phyloP scores from a whole-genome alignment of 2,888 invertebrate species.

The Leucophenga montana region DNA sequence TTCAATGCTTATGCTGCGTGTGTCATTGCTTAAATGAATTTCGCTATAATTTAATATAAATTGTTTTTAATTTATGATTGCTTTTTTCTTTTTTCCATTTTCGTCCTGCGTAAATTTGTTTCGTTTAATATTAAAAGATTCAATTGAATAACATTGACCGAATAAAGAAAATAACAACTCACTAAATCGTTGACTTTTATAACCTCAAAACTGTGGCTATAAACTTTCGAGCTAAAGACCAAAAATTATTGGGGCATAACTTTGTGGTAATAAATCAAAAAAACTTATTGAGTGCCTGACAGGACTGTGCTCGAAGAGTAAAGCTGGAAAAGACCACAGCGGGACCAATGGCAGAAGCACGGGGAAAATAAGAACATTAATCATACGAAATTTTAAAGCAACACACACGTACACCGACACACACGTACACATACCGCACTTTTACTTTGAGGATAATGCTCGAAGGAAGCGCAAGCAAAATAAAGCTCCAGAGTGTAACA shows the following conservation, averaged over 20 bases:
- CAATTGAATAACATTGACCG: neutral
- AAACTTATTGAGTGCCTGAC: slow-evolving; percentile 14
- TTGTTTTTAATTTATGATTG: neutral
- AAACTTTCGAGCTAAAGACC: neutral
- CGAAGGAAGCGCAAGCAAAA: slow-evolving; percentile 1
- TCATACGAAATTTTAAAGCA: slow-evolving; percentile 15
- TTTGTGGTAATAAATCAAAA: slow-evolving; percentile 63
- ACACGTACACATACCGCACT: neutral
- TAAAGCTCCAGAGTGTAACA: slow-evolving; percentile 5
- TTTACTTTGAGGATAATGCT: neutral
- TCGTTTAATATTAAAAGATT: slow-evolving; percentile 2
- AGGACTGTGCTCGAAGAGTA: no score
- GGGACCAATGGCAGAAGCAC: neutral
- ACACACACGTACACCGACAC: neutral
- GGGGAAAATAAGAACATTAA: slow-evolving; percentile 14
- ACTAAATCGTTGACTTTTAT: neutral
- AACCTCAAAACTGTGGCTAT: slow-evolving; percentile 4
- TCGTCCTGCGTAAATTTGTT: neutral
- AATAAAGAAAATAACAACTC: neutral
- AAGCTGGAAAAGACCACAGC: neutral
- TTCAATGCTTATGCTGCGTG: neutral
- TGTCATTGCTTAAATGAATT: neutral
- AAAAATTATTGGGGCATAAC: slow-evolving; percentile 64
- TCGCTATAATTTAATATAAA: neutral
- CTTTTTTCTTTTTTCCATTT: neutral